These are phyloP conservation scores for Stomatorhinus ivindoensis DNA, from an alignment of 2,113 vertebrate species.

Conservation along the genomic window DNA sequence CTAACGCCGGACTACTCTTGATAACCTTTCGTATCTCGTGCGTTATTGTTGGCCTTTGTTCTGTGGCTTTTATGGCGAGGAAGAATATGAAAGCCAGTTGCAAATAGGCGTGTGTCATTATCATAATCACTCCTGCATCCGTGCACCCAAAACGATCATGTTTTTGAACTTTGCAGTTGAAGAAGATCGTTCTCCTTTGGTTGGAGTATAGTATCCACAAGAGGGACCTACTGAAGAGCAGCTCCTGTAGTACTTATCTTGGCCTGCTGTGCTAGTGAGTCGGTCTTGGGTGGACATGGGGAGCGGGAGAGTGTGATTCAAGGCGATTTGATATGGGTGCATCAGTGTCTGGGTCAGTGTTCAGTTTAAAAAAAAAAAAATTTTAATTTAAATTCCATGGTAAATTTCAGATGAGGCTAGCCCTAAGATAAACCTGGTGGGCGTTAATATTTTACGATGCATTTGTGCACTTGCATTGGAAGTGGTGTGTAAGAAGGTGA, in stretches of 20 bases:
- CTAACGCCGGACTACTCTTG: background rate
- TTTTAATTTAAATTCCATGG: background rate
- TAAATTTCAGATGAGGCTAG: background rate
- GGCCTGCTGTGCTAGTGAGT: background rate
- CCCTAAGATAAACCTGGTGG: background rate
- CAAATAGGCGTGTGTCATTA: background rate
- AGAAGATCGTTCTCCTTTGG: background rate
- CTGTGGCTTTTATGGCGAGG: background rate
- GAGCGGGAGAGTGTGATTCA: background rate
- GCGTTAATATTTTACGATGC: background rate
- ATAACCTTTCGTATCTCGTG: background rate
- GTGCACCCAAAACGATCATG: background rate
- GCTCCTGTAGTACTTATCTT: background rate
- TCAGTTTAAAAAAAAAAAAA: no score
- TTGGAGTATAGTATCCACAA: background rate
- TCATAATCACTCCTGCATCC: background rate
- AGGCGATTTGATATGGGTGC: background rate
- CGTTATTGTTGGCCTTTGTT: background rate
- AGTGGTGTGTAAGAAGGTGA: background rate
- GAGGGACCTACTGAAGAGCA: background rate
- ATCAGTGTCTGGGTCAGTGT: background rate
- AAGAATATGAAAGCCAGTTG: background rate
- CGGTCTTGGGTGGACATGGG: background rate
- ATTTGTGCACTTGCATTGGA: slow-evolving; percentile 6
- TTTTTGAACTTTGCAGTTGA: background rate